phyloP scores from a whole-genome alignment of 2,888 invertebrate genomes.

The Drosophila peninsularis region DNA sequence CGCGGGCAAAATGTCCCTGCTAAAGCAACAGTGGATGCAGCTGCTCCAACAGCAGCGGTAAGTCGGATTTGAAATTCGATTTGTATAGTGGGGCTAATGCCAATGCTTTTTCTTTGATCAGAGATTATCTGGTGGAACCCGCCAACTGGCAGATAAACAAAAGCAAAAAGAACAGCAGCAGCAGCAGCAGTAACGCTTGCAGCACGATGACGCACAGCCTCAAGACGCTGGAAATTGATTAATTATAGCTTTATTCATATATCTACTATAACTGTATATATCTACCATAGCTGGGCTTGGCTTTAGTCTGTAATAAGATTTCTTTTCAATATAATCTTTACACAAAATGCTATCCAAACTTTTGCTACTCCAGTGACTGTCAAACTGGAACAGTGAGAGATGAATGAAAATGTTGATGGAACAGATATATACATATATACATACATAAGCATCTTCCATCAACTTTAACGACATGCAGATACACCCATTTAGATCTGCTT shows the following conservation, averaged over 20 bases:
- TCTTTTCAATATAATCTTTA: conserved; percentile 22
- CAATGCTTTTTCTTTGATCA: conserved; percentile 49
- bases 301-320: conserved; percentile 27
- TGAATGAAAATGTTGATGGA: too few species aligned
- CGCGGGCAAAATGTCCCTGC: conserved; percentile 87
- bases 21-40: conserved; percentile 88
- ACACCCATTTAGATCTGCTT: background rate
- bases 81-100: background rate
- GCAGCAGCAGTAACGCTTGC: conserved; percentile 3
- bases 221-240: conserved; percentile 76
- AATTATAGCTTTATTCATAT: conserved; percentile 5
- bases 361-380: background rate
- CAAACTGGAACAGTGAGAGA: background rate
- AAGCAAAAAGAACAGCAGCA: conserved; percentile 49
- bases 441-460: background rate
- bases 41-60: conserved; percentile 87
- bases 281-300: conserved; percentile 35
- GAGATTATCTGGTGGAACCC: conserved; percentile 87
- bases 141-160: conserved; percentile 85
- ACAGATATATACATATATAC: too few species aligned
- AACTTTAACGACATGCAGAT: too few species aligned
- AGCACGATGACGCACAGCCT: conserved; percentile 50
- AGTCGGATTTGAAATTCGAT: conserved; percentile 64
- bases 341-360: background rate
- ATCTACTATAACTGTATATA: conserved; percentile 2